Evolutionary conservation across 2,888 invertebrate genomes (phyloP).

Genomic region (Netelia inedita): DNA sequence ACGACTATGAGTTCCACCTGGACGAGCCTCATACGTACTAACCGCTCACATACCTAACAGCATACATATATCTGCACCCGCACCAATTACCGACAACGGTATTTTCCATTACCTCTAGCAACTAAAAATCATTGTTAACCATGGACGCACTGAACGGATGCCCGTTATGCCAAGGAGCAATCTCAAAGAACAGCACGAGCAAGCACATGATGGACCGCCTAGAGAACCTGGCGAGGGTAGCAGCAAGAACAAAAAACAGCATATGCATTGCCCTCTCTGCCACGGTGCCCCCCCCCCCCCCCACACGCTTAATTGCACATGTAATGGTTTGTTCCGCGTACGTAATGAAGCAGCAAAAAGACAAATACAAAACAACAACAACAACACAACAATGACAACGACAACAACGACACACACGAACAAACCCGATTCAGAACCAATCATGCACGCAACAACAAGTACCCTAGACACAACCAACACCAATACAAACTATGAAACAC

Average conservation of each 20-base stretch:
- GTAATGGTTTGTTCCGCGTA: neutral
- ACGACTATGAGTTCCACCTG: too few species aligned
- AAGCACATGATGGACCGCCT: neutral
- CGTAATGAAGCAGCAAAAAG: neutral
- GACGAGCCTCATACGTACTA: neutral
- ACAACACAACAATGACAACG: neutral
- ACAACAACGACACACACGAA: neutral
- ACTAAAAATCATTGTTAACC: neutral
- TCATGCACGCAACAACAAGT: neutral
- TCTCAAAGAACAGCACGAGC: neutral
- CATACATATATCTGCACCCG: neutral
- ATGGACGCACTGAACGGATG: neutral
- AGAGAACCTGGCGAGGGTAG: neutral
- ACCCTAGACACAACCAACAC: neutral
- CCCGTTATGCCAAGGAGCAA: neutral
- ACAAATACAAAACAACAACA: neutral
- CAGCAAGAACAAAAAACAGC: too few species aligned
- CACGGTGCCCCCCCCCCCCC: neutral
- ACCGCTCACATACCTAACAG: neutral
- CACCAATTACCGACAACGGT: neutral
- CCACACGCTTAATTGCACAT: neutral
- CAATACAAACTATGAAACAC: too few species aligned
- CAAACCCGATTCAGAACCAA: neutral
- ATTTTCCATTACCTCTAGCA: neutral
- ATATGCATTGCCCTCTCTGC: too few species aligned